A percentile compares a stretch with the other conserved stretches of the same genome.
Conservation (phyloP, 2,113 vertebrate genomes). For the Hydropotes inermis region DNA sequence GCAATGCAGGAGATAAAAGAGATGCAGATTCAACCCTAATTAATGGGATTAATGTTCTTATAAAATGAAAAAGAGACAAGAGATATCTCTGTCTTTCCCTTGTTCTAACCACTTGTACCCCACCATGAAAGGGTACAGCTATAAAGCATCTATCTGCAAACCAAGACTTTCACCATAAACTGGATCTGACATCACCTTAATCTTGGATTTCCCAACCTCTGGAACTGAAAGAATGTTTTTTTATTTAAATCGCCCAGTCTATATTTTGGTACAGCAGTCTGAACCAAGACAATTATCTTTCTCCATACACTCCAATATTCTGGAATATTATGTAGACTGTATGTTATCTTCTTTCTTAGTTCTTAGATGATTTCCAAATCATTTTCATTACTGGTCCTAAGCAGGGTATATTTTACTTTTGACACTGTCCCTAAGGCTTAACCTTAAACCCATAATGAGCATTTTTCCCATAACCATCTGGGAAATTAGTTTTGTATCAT, state of each 20-base stretch:
- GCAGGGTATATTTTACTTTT: background rate
- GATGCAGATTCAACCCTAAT: background rate
- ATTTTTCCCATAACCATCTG: background rate
- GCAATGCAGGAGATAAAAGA: background rate
- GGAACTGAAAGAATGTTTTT: background rate
- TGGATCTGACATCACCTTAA: background rate
- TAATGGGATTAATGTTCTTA: background rate
- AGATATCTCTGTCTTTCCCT: background rate
- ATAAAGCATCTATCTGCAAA: background rate
- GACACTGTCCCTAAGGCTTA: background rate
- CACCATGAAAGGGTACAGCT: background rate
- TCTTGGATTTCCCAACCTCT: background rate
- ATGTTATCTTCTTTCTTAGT: background rate
- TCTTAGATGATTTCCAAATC: background rate
- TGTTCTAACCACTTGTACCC: too few species aligned
- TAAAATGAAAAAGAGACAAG: background rate
- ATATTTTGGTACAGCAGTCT: background rate
- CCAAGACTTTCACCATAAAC: background rate
- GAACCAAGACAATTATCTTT: background rate
- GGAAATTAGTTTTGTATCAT: background rate
- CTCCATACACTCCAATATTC: background rate
- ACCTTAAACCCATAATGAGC: background rate
- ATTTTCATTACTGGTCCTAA: background rate
- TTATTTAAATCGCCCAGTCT: background rate
- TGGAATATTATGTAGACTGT: background rate